These are phyloP conservation scores for Lamellibrachia columna DNA, from an alignment of 2,888 invertebrate species.

Conservation along the genomic window DNA sequence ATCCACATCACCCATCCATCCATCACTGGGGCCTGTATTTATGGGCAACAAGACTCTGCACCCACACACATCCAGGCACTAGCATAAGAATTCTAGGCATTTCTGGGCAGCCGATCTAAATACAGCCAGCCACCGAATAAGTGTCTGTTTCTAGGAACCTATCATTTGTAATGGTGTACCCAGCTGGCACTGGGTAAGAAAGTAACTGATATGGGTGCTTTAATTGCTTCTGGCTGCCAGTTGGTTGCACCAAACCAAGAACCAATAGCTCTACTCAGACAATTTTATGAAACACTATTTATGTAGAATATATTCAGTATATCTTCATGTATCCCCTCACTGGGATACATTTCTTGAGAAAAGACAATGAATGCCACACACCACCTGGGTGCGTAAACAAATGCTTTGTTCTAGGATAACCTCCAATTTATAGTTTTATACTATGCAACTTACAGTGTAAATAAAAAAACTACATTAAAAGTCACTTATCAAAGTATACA, in stretches of 20 bases:
- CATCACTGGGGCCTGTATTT: background rate
- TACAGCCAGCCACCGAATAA: slow-evolving; percentile 12
- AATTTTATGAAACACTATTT: background rate
- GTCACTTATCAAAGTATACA: too few relatives aligned
- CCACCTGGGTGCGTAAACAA: background rate
- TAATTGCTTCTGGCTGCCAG: background rate
- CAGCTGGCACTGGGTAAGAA: background rate
- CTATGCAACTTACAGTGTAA: background rate
- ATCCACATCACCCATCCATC: background rate
- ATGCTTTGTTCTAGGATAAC: background rate
- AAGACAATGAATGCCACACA: background rate
- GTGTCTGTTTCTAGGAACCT: background rate
- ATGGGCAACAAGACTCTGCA: background rate
- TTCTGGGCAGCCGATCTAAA: slow-evolving; percentile 6
- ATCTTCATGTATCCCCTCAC: background rate
- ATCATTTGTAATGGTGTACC: background rate
- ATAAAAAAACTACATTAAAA: background rate
- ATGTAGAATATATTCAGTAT: background rate
- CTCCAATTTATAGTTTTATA: background rate
- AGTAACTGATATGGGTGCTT: background rate
- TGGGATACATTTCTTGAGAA: background rate
- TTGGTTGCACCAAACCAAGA: background rate
- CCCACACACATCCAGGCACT: background rate
- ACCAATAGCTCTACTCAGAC: background rate
- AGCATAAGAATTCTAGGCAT: background rate